These are phyloP conservation scores for Drosophila santomea DNA, from an alignment of 1,140 invertebrate genomes.

Conservation along the genomic window DNA sequence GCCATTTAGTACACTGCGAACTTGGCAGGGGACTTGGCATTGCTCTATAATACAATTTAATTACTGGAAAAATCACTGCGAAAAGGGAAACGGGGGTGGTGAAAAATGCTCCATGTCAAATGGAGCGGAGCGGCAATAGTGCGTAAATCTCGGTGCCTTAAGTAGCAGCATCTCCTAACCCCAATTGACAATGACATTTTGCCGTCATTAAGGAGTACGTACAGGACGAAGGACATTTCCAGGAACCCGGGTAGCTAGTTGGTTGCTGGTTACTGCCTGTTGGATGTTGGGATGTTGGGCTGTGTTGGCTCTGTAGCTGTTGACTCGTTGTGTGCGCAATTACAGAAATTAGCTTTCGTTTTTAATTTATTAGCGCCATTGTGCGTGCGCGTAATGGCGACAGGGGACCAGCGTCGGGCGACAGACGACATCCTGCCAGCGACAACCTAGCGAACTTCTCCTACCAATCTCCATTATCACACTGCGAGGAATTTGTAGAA, in stretches of 20 bases:
- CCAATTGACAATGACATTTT: constrained; percentile 82
- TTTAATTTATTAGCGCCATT: constrained; percentile 82
- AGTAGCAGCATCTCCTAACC: constrained; percentile 57
- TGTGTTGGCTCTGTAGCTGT: constrained; percentile 31
- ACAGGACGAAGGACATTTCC: constrained; percentile 14
- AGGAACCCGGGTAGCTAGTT: constrained; percentile 6
- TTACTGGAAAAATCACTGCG: constrained; percentile 77
- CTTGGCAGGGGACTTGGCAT: constrained; percentile 2
- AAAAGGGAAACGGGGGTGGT: not conserved
- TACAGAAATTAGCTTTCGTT: constrained; percentile 83
- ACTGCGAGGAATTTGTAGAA: not conserved
- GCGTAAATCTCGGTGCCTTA: constrained; percentile 79
- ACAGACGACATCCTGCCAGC: constrained; percentile 10
- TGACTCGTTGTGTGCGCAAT: constrained; percentile 69
- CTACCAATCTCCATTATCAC: constrained; percentile 9
- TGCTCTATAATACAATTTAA: constrained; percentile 76
- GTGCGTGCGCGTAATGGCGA: constrained; percentile 78
- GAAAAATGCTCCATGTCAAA: constrained; percentile 48
- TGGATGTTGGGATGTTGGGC: constrained; percentile 20
- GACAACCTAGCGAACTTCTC: constrained; percentile 41
- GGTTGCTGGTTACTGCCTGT: constrained; percentile 24
- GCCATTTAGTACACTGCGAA: not conserved
- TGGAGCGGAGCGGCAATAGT: constrained; percentile 64
- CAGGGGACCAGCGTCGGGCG: constrained; percentile 48
- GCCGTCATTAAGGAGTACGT: constrained; percentile 56